These are phyloP conservation scores for Pungitius pungitius DNA, from an alignment of 2,113 vertebrate genomes.

Conservation along the genomic window DNA sequence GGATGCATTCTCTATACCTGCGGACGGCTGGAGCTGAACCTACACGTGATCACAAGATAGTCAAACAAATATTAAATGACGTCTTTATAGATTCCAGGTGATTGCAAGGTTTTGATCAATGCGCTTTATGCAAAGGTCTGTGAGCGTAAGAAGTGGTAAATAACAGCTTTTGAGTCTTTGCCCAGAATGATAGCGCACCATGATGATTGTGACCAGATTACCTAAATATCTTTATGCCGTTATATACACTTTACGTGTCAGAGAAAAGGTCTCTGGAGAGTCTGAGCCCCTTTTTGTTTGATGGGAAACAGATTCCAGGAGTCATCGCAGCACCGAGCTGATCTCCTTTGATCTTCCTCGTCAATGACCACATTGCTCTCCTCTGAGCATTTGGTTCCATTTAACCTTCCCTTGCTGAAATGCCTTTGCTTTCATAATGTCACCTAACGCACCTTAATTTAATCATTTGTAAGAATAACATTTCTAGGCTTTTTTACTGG, in stretches of 20 bases:
- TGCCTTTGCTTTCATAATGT: constrained; percentile 61
- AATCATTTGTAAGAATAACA: constrained; percentile 72
- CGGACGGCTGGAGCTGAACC: not conserved
- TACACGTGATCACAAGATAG: not conserved
- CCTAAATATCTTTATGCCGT: constrained; percentile 62
- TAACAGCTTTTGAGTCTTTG: constrained; percentile 26
- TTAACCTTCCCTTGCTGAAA: constrained; percentile 56
- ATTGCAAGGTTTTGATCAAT: too few relatives aligned
- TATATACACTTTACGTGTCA: constrained; percentile 72
- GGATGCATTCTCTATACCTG: not conserved
- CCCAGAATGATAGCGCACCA: constrained; percentile 30
- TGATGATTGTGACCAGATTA: constrained; percentile 69
- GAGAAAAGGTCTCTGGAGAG: constrained; percentile 45
- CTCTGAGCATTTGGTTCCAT: constrained; percentile 72
- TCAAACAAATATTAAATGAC: not conserved
- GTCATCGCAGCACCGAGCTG: constrained; percentile 37
- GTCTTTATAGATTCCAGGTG: not conserved
- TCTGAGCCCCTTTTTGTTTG: constrained; percentile 40
- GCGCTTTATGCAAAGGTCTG: not conserved
- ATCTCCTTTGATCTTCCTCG: constrained; percentile 68
- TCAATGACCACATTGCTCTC: constrained; percentile 59
- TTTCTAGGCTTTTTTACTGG: constrained; percentile 59
- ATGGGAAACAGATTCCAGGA: constrained; percentile 74
- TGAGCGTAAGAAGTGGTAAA: constrained; percentile 20
- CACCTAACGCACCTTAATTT: constrained; percentile 44